phyloP scores from a whole-genome alignment of 1,140 invertebrate species.

The Neoseiulus cucumeris region DNA sequence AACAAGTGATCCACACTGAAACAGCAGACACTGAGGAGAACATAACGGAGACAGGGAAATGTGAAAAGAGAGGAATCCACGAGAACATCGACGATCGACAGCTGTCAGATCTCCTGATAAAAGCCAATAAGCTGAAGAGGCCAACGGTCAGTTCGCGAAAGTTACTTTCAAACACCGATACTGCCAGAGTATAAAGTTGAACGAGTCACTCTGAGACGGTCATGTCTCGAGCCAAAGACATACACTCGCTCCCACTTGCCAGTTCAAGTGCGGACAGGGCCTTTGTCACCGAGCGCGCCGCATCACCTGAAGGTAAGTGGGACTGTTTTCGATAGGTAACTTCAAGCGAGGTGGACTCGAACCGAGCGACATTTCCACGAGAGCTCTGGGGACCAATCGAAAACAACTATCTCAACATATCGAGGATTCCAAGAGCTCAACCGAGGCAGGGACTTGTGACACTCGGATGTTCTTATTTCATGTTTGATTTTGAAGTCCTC shows the following conservation, averaged over 20 bases:
- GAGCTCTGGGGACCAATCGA: too few species aligned
- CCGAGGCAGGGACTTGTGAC: too few species aligned
- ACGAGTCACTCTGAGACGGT: not conserved
- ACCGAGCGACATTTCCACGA: too few species aligned
- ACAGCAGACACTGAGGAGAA: too few species aligned
- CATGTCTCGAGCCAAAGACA: not conserved
- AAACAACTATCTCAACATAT: too few species aligned
- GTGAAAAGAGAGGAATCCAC: not conserved
- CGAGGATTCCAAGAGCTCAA: too few species aligned
- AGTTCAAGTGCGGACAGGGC: not conserved
- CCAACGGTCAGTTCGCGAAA: not conserved
- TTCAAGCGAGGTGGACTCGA: too few species aligned
- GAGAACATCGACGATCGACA: not conserved
- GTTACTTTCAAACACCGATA: not conserved
- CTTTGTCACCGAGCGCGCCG: conserved; percentile 10
- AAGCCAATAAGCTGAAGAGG: not conserved
- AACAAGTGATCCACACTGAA: not conserved
- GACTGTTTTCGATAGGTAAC: too few species aligned
- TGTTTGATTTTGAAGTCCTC: too few species aligned
- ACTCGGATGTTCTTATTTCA: too few species aligned
- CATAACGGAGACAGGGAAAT: too few species aligned
- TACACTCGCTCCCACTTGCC: not conserved
- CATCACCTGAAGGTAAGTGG: not conserved
- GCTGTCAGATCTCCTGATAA: not conserved
- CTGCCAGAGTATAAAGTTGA: not conserved